Percentiles rank a stretch among this genome's conserved stretches.
phyloP scores from a whole-genome alignment of 2,113 vertebrate species.

The Seriola quinqueradiata region DNA sequence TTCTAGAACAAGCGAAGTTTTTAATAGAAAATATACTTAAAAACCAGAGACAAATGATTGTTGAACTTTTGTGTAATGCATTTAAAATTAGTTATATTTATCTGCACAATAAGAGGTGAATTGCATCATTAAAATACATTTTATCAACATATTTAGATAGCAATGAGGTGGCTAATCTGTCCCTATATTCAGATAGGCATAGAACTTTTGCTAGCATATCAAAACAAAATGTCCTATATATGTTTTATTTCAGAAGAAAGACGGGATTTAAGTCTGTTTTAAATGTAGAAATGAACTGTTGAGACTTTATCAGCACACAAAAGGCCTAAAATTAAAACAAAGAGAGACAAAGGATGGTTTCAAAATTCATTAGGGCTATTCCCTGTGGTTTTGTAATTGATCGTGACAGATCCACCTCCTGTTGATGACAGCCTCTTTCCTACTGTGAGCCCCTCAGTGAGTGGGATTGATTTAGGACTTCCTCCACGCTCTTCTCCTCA shows the following conservation, averaged over 20 bases:
- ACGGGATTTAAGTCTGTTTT: conserved; percentile 12
- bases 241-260: not conserved
- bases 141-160: conserved; percentile 10
- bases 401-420: conserved; percentile 81
- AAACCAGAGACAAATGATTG: conserved; percentile 1
- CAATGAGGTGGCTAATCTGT: conserved; percentile 29
- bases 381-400: conserved; percentile 77
- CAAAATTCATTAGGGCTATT: conserved; percentile 70
- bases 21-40: too few species aligned
- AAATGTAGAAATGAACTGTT: conserved; percentile 24
- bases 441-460: conserved; percentile 66
- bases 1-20: not conserved
- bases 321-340: conserved; percentile 38
- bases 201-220: not conserved
- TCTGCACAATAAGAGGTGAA: not conserved
- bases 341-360: conserved; percentile 51
- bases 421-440: conserved; percentile 74
- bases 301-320: conserved; percentile 38
- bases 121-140: conserved; percentile 12
- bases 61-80: conserved; percentile 10
- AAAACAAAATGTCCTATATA: conserved; percentile 27
- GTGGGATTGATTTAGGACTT: conserved; percentile 82
- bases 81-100: not conserved
- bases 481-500: conserved; percentile 68
- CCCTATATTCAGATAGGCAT: conserved; percentile 2